These are phyloP conservation scores for Neocrepidodera transversa DNA, from an alignment of 2,888 invertebrate species.

Conservation along the genomic window DNA sequence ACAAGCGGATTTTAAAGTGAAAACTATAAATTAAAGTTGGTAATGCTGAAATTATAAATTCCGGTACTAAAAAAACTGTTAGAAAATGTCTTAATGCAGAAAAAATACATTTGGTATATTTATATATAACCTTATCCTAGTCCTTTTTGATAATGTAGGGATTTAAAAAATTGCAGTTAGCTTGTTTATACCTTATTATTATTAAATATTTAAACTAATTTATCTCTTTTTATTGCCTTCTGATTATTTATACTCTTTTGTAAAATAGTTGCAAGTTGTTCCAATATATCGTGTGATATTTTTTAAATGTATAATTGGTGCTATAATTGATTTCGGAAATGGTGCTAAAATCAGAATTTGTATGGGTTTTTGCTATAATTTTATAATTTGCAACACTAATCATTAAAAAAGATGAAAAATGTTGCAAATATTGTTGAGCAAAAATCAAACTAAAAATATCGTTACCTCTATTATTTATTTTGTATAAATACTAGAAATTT, in stretches of 20 bases:
- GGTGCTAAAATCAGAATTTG: constrained; percentile 18
- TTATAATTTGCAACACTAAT: not conserved
- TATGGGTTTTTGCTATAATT: not conserved
- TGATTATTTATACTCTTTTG: no score
- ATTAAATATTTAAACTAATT: no score
- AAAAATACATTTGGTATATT: no score
- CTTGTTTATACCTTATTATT: no score
- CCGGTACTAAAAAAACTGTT: no score
- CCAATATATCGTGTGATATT: constrained; percentile 24
- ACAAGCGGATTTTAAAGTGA: no score
- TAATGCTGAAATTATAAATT: no score
- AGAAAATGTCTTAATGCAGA: no score
- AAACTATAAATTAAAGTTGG: no score
- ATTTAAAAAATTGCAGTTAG: no score
- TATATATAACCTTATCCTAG: no score
- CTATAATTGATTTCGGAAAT: constrained; percentile 27
- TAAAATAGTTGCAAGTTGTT: constrained; percentile 11
- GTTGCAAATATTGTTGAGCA: constrained; percentile 4
- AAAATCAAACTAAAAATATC: constrained; percentile 18
- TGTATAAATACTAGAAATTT: constrained; percentile 17
- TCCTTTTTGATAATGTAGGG: no score
- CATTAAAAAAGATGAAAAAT: not conserved
- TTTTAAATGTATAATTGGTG: constrained; percentile 20
- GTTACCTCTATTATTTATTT: constrained; percentile 24
- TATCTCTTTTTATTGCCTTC: not conserved